Evolutionary conservation across 2,113 vertebrate genomes (phyloP).

Genomic region (Columba livia): DNA sequence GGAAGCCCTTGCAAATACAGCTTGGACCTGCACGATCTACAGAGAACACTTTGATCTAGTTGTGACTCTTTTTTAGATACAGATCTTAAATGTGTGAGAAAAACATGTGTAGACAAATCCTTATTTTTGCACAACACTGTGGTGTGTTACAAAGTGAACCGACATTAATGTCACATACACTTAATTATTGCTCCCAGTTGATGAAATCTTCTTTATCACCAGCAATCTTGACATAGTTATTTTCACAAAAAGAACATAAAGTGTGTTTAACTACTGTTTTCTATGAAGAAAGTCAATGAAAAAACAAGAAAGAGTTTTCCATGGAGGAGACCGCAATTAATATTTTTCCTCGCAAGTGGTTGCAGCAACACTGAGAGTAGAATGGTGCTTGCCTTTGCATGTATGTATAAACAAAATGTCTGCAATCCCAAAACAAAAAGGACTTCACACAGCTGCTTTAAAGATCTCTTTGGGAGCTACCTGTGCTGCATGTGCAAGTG

Average conservation of each 20-base stretch:
- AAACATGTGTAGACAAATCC: not conserved
- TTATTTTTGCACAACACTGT: not conserved
- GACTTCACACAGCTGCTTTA: not conserved
- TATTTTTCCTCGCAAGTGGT: not conserved
- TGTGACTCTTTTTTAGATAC: not conserved
- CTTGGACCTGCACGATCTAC: not conserved
- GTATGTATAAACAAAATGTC: not conserved
- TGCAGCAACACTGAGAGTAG: not conserved
- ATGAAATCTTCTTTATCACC: not conserved
- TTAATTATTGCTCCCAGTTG: not conserved
- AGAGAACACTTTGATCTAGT: not conserved
- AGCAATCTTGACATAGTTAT: not conserved
- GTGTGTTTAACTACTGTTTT: not conserved
- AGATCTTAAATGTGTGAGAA: not conserved
- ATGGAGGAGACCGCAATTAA: not conserved
- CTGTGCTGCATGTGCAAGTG: accelerated
- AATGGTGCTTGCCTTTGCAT: not conserved
- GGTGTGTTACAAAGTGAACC: not conserved
- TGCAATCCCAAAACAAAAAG: not conserved
- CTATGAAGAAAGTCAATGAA: not conserved
- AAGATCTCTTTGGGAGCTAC: not conserved
- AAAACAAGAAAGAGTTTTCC: not conserved
- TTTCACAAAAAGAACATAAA: not conserved
- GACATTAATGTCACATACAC: not conserved
- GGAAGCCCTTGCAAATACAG: not conserved